Evolutionary conservation across 2,797 vertebrate species (phyloP).

Genomic region (Apogon hyalosoma): DNA sequence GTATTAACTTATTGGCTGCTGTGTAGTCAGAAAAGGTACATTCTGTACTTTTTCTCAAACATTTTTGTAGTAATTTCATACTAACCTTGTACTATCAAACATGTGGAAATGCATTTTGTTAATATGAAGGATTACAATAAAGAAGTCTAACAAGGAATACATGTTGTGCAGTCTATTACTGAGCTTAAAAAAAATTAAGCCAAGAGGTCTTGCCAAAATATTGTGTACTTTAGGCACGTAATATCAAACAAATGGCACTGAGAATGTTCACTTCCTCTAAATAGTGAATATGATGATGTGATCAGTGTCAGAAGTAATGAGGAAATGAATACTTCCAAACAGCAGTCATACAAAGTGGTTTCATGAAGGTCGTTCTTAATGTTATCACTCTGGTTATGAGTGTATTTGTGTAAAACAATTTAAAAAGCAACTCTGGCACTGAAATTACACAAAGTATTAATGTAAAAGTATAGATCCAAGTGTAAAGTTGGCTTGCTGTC

Average conservation of each 20-base stretch:
- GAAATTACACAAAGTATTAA: too few relatives aligned
- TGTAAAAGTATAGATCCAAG: too few relatives aligned
- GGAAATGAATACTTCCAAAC: background rate
- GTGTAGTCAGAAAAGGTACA: constrained; percentile 63
- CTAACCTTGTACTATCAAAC: constrained; percentile 24
- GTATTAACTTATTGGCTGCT: constrained; percentile 72
- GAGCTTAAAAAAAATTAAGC: background rate
- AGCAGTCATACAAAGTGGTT: too few relatives aligned
- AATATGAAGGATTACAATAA: constrained; percentile 53
- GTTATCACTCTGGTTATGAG: too few relatives aligned
- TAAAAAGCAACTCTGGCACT: too few relatives aligned
- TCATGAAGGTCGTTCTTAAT: too few relatives aligned
- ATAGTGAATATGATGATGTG: background rate
- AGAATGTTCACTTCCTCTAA: background rate
- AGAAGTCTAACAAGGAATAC: constrained; percentile 23
- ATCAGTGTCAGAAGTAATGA: background rate
- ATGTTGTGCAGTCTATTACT: background rate
- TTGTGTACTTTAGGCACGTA: background rate
- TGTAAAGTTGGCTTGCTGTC: too few relatives aligned
- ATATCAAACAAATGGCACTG: too few relatives aligned
- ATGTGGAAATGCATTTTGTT: constrained; percentile 10
- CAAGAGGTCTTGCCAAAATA: too few relatives aligned
- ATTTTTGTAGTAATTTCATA: constrained; percentile 55
- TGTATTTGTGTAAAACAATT: too few relatives aligned
- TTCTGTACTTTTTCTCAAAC: constrained; percentile 20